Evolutionary conservation across 2,888 invertebrate species (phyloP).

Genomic region (Cerastis leucographa): DNA sequence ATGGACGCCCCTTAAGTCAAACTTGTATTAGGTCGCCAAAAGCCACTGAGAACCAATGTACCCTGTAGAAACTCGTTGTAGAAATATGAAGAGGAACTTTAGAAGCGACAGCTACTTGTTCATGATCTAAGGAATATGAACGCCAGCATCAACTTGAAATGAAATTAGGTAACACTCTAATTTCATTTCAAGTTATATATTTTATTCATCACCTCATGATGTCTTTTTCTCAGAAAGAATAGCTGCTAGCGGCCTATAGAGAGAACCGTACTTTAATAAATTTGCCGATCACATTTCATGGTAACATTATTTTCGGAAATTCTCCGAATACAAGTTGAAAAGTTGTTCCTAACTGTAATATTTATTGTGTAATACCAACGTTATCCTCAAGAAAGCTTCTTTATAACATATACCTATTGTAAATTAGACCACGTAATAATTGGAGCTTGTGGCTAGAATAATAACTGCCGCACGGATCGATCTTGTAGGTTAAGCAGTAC

Average conservation of each 20-base stretch:
- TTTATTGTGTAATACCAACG: not conserved
- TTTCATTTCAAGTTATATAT: too few relatives aligned
- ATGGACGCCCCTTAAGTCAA: too few relatives aligned
- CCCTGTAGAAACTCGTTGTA: not conserved
- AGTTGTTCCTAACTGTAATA: not conserved
- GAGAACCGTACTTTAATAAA: not conserved
- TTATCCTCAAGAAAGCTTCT: slow-evolving; percentile 7
- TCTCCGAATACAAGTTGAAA: not conserved
- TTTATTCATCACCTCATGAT: not conserved
- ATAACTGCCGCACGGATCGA: too few relatives aligned
- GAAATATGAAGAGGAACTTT: not conserved
- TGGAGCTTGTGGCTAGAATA: too few relatives aligned
- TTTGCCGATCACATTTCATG: slow-evolving; percentile 5
- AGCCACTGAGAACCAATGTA: not conserved
- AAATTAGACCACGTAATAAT: not conserved
- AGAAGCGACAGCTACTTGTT: not conserved
- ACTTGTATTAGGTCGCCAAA: not conserved
- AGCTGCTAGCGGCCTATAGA: too few relatives aligned
- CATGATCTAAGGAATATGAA: not conserved
- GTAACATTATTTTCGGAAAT: not conserved
- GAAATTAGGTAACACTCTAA: too few relatives aligned
- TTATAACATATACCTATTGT: not conserved
- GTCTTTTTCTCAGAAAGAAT: not conserved
- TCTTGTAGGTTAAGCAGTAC: too few relatives aligned
- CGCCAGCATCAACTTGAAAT: not conserved